Evolutionary conservation across 2,888 invertebrate genomes (phyloP), one percentile per base, ranked within the genome.

Genomic region (Sinelater perroti): DNA sequence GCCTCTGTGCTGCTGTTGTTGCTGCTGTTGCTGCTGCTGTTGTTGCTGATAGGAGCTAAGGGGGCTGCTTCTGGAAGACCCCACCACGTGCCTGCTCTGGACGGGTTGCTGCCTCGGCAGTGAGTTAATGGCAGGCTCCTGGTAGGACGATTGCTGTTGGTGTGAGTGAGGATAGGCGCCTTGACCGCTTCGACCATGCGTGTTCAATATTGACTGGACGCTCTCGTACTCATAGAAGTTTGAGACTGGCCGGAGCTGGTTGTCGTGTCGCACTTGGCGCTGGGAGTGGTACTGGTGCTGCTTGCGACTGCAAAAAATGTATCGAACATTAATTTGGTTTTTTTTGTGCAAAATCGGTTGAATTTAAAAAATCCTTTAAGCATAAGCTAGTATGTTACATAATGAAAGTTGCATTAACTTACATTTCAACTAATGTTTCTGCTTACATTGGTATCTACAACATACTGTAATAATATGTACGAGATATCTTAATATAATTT

Each of bases 141-240:
- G 70, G 57, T 68, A 70, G 1, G 60, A 51, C 2, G 60, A 60
- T 3, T 51, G 61, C 33, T 63, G 63, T 30, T 42, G 52, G 3
- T 60, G 59, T 50, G 73, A 77, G 77, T 80, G 74, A 62, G 60
- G 64, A 60, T 56, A 70, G 74, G 75, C 73, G 76, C 78, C 72
- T 60, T 67, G 63, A 70, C 68, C 51, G 59, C 62, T 36, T 62
- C 67, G 56, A 54, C 66, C 63, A 47, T 70, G 62, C 52, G 62
- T 66, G 70, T 76, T 75, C 72, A 79, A 77, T 72, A 85, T 76
- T 80, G 87, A 83, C 66, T 89, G 89, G 21, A 90, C 87, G 65
- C 86, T 89, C 76, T 92, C 92, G 77, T 92, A 92, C 77, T 93
- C 92, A 77, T 91, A 92, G 78, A 88, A 91, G 78, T 90, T 92